These are phyloP conservation scores for Mycogona germanica DNA, from an alignment of 2,888 invertebrate genomes.

Conservation along the genomic window DNA sequence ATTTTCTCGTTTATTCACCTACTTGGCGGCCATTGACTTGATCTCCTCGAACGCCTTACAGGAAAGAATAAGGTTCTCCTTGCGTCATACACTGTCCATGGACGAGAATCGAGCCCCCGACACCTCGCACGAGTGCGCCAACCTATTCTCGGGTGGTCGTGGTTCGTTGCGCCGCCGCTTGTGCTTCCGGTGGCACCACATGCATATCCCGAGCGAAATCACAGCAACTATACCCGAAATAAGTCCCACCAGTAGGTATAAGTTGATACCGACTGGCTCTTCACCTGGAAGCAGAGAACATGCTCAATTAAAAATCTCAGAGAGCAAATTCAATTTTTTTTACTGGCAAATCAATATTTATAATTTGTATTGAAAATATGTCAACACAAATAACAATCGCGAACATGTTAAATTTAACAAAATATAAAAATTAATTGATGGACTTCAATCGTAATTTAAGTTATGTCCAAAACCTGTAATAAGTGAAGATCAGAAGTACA, in stretches of 20 bases:
- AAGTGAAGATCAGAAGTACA: not conserved
- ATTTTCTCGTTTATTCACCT: too few relatives aligned
- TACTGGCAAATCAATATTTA: too few relatives aligned
- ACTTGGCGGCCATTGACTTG: too few relatives aligned
- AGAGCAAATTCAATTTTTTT: not conserved
- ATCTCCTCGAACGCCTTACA: too few relatives aligned
- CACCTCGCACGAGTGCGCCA: slow-evolving; percentile 42
- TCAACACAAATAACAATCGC: too few relatives aligned
- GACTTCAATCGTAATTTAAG: too few relatives aligned
- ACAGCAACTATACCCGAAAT: slow-evolving; percentile 40
- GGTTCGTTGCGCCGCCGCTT: slow-evolving; percentile 25
- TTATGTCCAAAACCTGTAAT: not conserved
- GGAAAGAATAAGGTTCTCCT: not conserved
- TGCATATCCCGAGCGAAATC: slow-evolving; percentile 38
- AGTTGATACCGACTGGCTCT: slow-evolving; percentile 43
- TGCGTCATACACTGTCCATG: slow-evolving; percentile 44
- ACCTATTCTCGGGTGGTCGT: slow-evolving; percentile 20
- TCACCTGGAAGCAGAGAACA: slow-evolving; percentile 33
- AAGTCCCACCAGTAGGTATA: slow-evolving; percentile 42
- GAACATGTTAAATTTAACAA: too few relatives aligned
- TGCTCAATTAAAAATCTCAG: not conserved
- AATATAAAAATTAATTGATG: too few relatives aligned
- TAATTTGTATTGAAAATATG: too few relatives aligned
- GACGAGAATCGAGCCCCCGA: slow-evolving; percentile 44
- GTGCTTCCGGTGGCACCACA: slow-evolving; percentile 42